Evolutionary conservation across 2,797 vertebrate genomes (phyloP).

Genomic region (Halcyon leucocephala): DNA sequence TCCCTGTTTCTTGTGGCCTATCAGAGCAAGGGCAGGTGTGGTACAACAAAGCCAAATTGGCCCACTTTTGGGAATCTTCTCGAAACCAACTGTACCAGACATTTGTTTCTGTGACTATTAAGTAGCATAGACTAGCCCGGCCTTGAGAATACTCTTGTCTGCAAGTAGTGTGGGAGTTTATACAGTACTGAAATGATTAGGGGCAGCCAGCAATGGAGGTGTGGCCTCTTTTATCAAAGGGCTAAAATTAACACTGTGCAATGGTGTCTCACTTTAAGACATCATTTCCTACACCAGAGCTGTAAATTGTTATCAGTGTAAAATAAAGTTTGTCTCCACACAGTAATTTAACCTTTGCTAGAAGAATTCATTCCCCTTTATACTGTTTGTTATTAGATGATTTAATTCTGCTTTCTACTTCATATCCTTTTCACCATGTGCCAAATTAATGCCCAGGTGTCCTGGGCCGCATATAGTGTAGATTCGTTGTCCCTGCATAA

Average conservation of each 20-base stretch:
- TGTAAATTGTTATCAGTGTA: rapidly evolving
- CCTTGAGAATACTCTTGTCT: background rate
- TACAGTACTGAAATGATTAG: background rate
- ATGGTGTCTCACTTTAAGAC: background rate
- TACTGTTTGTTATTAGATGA: background rate
- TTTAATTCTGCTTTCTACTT: background rate
- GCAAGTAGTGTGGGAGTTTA: background rate
- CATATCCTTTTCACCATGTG: background rate
- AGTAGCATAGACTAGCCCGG: background rate
- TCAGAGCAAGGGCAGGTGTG: background rate
- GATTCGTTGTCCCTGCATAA: background rate
- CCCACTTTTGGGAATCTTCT: background rate
- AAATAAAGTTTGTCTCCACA: background rate
- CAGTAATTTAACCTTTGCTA: background rate
- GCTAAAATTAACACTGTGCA: background rate
- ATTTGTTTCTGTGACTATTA: background rate
- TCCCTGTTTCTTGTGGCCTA: background rate
- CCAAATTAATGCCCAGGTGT: background rate
- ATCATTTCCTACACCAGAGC: no score
- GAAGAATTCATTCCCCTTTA: background rate
- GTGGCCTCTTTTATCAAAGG: background rate
- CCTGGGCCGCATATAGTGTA: background rate
- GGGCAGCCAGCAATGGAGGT: background rate
- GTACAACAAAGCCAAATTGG: background rate
- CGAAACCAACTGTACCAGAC: background rate